A percentile compares a stretch with the other conserved stretches of the same genome.
Conservation (phyloP, 2,113 vertebrate species). For the Pollachius pollachius region DNA sequence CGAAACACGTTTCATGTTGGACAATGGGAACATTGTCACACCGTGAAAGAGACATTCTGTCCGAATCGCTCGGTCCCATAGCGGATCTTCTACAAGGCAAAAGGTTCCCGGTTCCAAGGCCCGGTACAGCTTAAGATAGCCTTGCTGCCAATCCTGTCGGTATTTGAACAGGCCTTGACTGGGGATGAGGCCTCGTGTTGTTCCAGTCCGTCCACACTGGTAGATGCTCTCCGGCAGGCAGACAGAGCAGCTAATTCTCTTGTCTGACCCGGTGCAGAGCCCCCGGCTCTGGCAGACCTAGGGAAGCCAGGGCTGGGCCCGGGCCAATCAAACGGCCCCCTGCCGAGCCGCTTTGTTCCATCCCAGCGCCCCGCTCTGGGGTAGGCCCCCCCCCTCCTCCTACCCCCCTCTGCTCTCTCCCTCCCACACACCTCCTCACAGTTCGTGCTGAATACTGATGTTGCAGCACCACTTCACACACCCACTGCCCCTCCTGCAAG, state of each 20-base stretch:
- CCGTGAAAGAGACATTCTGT: too few species aligned
- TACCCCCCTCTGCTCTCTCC: constrained; percentile 33
- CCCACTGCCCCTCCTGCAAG: background rate
- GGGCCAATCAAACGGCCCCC: constrained; percentile 61
- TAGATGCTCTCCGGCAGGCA: constrained; percentile 33
- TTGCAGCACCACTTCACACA: constrained; percentile 30
- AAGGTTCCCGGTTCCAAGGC: too few species aligned
- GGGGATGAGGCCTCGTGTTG: constrained; percentile 34
- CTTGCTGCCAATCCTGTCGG: constrained; percentile 23
- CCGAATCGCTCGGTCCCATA: too few species aligned
- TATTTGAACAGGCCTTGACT: constrained; percentile 32
- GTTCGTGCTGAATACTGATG: constrained; percentile 66
- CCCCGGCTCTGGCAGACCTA: constrained; percentile 47
- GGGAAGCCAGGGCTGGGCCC: constrained; percentile 26
- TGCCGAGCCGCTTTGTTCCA: constrained; percentile 69
- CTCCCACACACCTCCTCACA: constrained; percentile 27
- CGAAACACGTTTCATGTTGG: too few species aligned
- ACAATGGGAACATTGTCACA: too few species aligned
- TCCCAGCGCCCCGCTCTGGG: constrained; percentile 54
- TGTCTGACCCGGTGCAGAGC: constrained; percentile 44
- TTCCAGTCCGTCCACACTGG: constrained; percentile 19
- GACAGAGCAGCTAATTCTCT: constrained; percentile 57
- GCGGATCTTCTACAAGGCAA: too few species aligned
- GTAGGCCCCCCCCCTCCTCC: constrained; percentile 18
- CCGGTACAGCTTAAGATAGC: constrained; percentile 13